Base-by-base conservation (phyloP, 2,113 vertebrate genomes). In the Microtus richardsoni region DNA sequence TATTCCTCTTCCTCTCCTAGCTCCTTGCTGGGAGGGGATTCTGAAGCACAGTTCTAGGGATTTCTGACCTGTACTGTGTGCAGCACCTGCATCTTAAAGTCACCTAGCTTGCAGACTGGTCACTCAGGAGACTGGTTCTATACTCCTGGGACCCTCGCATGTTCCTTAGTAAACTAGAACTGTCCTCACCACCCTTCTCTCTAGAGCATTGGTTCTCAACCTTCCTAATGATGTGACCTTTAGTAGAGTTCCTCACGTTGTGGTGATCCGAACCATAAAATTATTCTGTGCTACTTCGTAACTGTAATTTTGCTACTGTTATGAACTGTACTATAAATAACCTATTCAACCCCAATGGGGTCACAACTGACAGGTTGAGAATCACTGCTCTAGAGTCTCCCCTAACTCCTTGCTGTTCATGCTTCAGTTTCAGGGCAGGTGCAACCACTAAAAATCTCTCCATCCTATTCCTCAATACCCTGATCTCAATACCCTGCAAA, bases 71-170 rank as follows among this genome's bases (percentile, higher is more conserved):
- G 13, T 2, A 70, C 33, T 70, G 0, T 10, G 0, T 39, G 36
- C 54, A 19, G 44, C 12, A 5, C 13, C 24, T 16, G 14, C 1
- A 47, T 33, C 70, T 19, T 52, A 7, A 13, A 14, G 44, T 52
- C 26, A 16, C 60, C 24, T 36, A 36, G 22, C 16, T 14, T 5
- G 2, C 10, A 47, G 33, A 30, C 7, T 2, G 5, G 41, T 36
- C 41, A 3, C 9, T 26, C 9, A 22, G 5, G 54, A 74, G 39
- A 47, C 28, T 74, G 44, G 19, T 12, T 28, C 1, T 70, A 39
- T 16, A 10, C 21, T 64, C 39, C 68, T 36, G 2, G 0, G 0
- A 1, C 24, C 79, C 70, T 26, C 1, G 16, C 0, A 5, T 49
- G 54, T 10, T 54, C 30, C 79, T 14, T 2, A 26, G n/a, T 30